Evolutionary conservation across 2,797 vertebrate species (phyloP), one percentile per base, ranked within the genome.

Genomic region (Nyctalus aviator): DNA sequence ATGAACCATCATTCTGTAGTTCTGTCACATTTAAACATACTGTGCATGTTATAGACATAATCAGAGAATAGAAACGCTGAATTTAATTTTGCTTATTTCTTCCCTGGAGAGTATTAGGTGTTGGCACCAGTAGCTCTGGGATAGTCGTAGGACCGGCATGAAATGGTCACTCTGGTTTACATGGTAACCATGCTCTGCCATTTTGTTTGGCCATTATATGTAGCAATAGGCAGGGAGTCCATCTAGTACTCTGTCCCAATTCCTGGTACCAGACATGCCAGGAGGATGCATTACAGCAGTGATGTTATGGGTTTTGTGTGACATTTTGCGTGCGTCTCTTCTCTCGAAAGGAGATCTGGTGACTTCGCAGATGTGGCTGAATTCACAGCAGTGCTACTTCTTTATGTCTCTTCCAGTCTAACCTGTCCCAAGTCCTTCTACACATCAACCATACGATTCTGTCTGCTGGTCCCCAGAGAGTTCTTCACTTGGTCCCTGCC

Each of bases 21-120:
- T 64, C 68, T 76, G 41, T 66, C 48, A 82, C 21, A 59, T 82
- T 89, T 57, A 76, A 78, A 69, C 59, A 41, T 11, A 48, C 5
- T 10, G 4, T 46, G 9, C 1, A 3, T 78, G 23, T 88, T 35
- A 20, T 17, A 68, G 59, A 72, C 13, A 13, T n/a, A 62, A n/a
- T 68, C 9, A 46, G 48, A 78, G 66, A 68, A 78, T 37, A 78
- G 17, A 55, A 48, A 50, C 12, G 32, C 14, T 84, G 32, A 59
- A 57, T 84, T 66, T 69, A 87, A 53, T 88, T 95, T 93, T 66
- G 37, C 18, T 32, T 57, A 27, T 83, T 93, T 88, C 8, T 4
- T 86, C 41, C 5, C 20, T 76, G 5, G 53, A 21, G 32, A 12
- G 2, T 37, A 17, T 57, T 44, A 8, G 8, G 59, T 73, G 30